Conservation (phyloP, 2,113 vertebrate genomes). For the Redunca redunca region DNA sequence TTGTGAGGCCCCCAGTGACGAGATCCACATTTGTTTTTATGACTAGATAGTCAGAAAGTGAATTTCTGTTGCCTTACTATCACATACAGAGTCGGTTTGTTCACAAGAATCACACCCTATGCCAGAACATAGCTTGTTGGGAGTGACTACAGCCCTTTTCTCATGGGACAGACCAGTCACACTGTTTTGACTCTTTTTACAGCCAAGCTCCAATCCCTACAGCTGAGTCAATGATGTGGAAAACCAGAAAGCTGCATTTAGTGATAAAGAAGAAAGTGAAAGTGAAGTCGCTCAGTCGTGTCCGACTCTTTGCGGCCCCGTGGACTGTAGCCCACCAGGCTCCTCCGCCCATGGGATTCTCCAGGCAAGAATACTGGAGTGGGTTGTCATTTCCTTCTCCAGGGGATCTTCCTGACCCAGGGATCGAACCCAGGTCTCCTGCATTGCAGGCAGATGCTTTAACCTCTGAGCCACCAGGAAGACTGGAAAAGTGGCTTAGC, state of each 20-base stretch:
- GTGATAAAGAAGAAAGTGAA: neutral
- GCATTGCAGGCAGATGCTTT: too few species aligned
- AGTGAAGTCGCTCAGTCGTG: too few species aligned
- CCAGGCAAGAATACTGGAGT: too few species aligned
- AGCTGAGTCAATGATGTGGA: constrained; percentile 8
- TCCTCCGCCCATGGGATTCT: too few species aligned
- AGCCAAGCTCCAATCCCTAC: neutral
- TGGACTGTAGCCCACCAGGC: too few species aligned
- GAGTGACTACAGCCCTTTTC: neutral
- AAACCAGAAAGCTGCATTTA: constrained; percentile 36
- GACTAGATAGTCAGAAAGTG: neutral
- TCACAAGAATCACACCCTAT: neutral
- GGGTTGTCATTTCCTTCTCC: too few species aligned
- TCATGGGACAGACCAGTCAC: neutral
- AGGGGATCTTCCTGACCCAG: too few species aligned
- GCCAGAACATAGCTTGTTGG: neutral
- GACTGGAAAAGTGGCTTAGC: neutral
- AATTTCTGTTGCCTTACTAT: neutral
- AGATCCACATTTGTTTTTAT: neutral
- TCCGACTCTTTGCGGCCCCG: too few species aligned
- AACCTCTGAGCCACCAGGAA: neutral
- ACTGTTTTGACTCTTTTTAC: constrained; percentile 7
- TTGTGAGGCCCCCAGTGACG: neutral
- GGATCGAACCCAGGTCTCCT: too few species aligned
- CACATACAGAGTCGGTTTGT: neutral